These are phyloP conservation scores for Spodoptera frugiperda DNA, from an alignment of 1,140 invertebrate genomes.

Conservation along the genomic window DNA sequence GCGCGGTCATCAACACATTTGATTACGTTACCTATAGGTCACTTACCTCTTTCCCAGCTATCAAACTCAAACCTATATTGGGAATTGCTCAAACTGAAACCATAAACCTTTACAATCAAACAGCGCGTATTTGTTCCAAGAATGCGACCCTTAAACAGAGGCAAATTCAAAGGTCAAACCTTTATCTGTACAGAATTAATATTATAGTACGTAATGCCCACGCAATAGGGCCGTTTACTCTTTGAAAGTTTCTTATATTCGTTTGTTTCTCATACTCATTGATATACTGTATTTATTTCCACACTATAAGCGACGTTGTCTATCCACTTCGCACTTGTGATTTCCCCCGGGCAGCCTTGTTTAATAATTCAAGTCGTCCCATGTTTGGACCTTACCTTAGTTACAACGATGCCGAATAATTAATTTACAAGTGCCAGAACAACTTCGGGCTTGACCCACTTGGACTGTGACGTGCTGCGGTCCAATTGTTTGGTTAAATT, in stretches of 20 bases:
- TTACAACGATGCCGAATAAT: constrained; percentile 68
- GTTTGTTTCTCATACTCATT: constrained; percentile 6
- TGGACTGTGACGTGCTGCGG: constrained; percentile 14
- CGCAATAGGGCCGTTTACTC: neutral
- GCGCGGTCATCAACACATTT: too few relatives aligned
- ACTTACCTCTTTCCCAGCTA: too few relatives aligned
- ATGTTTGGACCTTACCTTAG: constrained; percentile 69
- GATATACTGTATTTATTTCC: constrained; percentile 41
- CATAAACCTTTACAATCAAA: constrained; percentile 6
- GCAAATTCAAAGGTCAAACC: constrained; percentile 4
- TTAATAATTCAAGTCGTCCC: constrained; percentile 77
- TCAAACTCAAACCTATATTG: too few relatives aligned
- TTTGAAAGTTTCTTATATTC: neutral
- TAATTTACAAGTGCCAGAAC: constrained; percentile 67
- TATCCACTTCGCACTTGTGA: constrained; percentile 61
- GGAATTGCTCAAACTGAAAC: neutral
- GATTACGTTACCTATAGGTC: too few relatives aligned
- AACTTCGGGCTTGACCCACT: constrained; percentile 54
- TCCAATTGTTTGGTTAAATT: constrained; percentile 30
- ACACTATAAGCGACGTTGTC: constrained; percentile 23
- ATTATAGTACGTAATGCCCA: neutral
- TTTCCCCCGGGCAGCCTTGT: constrained; percentile 69
- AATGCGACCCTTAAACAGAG: constrained; percentile 3
- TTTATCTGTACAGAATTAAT: neutral
- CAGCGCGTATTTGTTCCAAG: neutral